These are phyloP conservation scores for Bos javanicus DNA, from an alignment of 2,113 vertebrate species.

Conservation along the genomic window DNA sequence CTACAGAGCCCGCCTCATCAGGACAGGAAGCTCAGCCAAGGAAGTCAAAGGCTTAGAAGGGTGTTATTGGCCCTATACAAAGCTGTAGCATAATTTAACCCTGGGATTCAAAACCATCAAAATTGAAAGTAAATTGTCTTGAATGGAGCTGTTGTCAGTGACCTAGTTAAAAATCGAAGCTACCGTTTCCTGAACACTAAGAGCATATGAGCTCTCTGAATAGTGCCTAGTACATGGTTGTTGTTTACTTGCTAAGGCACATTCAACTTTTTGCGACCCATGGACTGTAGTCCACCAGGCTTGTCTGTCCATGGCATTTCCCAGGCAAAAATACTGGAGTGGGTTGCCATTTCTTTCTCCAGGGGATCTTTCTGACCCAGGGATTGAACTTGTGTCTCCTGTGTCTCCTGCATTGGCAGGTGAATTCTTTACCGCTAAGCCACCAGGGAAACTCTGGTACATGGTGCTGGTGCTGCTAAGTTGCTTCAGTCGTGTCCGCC, in stretches of 20 bases:
- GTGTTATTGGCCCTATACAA: neutral
- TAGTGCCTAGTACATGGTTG: neutral
- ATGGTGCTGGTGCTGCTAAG: neutral
- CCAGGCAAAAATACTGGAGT: neutral
- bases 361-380: neutral
- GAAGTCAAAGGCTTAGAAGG: neutral
- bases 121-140: neutral
- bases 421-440: neutral
- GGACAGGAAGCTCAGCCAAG: neutral
- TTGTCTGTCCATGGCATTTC: neutral
- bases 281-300: neutral
- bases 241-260: neutral
- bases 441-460: neutral
- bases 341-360: neutral
- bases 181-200: neutral
- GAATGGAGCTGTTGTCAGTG: neutral
- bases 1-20: neutral
- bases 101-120: neutral
- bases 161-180: neutral
- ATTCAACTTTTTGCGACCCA: neutral
- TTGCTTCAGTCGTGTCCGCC: neutral
- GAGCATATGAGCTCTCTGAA: neutral
- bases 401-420: neutral
- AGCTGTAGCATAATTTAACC: neutral
- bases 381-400: neutral